Evolutionary conservation across 30 jellyfish, hydroid and myxozoan species (phyloP), one percentile per base, ranked within the genome.

Genomic region (Pelagia noctiluca): DNA sequence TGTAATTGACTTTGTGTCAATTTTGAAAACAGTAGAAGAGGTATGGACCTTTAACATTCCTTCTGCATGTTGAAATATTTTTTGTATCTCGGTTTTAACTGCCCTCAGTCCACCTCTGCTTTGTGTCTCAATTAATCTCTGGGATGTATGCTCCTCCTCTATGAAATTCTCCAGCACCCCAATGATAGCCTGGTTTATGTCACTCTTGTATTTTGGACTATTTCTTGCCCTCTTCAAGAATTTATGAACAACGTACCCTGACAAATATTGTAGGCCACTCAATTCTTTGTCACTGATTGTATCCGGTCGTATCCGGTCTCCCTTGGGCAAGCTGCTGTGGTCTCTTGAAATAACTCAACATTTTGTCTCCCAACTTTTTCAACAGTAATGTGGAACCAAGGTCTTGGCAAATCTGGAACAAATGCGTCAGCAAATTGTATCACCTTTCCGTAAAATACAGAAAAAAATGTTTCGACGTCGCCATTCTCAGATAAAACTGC

Each of bases 351-450:
- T 4, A 60, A 60, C 72, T 60, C 21, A 60, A 60, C 72, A 60
- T 60, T 42, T 42, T 60, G 72, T 60, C 72, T 60, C 21, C 23
- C 72, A 60, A 60, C 72, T 12, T 60, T 60, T 60, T 60, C 72
- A 60, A n/a, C 72, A 60, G 72, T 60, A 60, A 22, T 60, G 72
- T 60, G 72, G 72, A 60, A n/a, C n/a, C 8, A 60, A n/a, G 72
- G 72, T 12, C 23, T 10, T 60, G 29, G 34, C 72, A 60, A n/a
- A 60, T 60, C 72, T 60, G 72, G 72, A 60, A 60, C 23, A 24
- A 60, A 60, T 8, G 21, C 72, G 23, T n/a, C 72, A 60, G 21
- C 23, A n/a, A n/a, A 60, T 60, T n/a, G 21, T 4, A 60, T 60
- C 23, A 60, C 23, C 23, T 60, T 60, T n/a, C 72, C 72, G 23